Percentiles rank a stretch among this genome's conserved stretches.
Conservation (phyloP, 1,140 invertebrate genomes). For the Eciton burchellii region DNA sequence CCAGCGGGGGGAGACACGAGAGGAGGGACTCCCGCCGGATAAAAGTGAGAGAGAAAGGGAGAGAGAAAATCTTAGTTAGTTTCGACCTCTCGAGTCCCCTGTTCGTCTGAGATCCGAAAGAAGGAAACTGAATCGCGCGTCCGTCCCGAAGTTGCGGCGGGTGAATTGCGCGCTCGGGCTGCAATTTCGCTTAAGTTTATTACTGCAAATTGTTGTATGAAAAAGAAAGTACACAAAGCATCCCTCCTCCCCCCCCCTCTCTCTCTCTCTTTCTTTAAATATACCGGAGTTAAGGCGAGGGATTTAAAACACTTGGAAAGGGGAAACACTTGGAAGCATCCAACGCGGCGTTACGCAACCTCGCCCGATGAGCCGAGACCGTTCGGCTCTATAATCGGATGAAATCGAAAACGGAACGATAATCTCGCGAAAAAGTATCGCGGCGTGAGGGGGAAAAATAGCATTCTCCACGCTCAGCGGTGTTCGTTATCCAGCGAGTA, state of each 20-base stretch:
- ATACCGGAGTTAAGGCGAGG: background rate
- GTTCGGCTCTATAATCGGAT: background rate
- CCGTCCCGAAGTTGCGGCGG: slow-evolving; percentile 47
- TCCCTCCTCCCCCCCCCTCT: too few species aligned
- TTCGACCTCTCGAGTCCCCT: slow-evolving; percentile 46
- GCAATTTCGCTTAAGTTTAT: slow-evolving; percentile 33
- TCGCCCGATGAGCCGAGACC: background rate
- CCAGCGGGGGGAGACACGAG: background rate
- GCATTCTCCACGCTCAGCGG: background rate
- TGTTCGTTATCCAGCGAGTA: background rate
- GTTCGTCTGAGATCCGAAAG: slow-evolving; percentile 26
- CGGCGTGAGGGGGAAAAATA: background rate
- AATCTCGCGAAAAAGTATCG: background rate
- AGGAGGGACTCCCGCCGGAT: background rate
- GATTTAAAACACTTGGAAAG: slow-evolving; percentile 7
- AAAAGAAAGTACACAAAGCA: background rate
- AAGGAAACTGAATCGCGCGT: slow-evolving; percentile 24
- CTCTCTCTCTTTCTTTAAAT: too few species aligned
- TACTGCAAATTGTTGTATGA: slow-evolving; percentile 3
- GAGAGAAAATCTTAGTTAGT: slow-evolving; percentile 24
- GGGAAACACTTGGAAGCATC: too few species aligned
- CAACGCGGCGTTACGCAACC: too few species aligned
- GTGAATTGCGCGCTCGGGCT: slow-evolving; percentile 36
- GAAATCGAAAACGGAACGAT: background rate
- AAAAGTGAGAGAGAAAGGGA: slow-evolving; percentile 39